Base-by-base conservation (phyloP, 2,888 invertebrate species). In the Tenthredo amoena region DNA sequence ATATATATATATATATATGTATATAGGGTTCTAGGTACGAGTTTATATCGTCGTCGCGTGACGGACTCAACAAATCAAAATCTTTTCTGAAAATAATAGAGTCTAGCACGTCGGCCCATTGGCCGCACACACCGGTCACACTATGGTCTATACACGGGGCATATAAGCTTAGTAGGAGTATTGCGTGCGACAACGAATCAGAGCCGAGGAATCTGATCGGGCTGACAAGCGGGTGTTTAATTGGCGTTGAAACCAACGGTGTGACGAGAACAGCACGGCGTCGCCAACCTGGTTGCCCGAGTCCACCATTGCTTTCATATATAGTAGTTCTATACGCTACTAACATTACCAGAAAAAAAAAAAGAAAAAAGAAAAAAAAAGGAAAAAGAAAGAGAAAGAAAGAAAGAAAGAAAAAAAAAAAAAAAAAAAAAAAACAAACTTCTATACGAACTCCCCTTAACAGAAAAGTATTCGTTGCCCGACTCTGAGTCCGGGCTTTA, bases 211-310 rank as follows among this genome's bases (percentile, higher is more conserved):
- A 90, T 90, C 90, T 89, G 90, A 83, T 83, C 83, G 89, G 90
- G 89, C 90, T 93, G 93, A 93, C 93, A 93, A 92, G 93, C 93
- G 93, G 92, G 91, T 93, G 93, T 93, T 93, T 93, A 93, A 93
- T 93, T 93, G 93, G 93, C 93, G 93, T 93, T 93, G 93, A 93
- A 93, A 93, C 91, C 93, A 93, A 90, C 92, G 91, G 93, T 93
- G 93, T 93, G 93, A 93, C 93, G 93, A 91, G 91, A 92, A 93
- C 91, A 91, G 89, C 90, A 91, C 90, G 91, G 91, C 91, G 91
- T 92, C 92, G 91, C 90, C 91, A 83, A 83, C 83, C 83, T 83
- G 83, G 83, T 43, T 62, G 15, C 37, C 71, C 47, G 83, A 81
- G 68, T 68, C 83, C 47, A 83, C 83, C 83, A 83, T 71, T 71